These are phyloP conservation scores for Glossophaga mutica DNA, from an alignment of 2,797 vertebrate genomes.

Conservation along the genomic window DNA sequence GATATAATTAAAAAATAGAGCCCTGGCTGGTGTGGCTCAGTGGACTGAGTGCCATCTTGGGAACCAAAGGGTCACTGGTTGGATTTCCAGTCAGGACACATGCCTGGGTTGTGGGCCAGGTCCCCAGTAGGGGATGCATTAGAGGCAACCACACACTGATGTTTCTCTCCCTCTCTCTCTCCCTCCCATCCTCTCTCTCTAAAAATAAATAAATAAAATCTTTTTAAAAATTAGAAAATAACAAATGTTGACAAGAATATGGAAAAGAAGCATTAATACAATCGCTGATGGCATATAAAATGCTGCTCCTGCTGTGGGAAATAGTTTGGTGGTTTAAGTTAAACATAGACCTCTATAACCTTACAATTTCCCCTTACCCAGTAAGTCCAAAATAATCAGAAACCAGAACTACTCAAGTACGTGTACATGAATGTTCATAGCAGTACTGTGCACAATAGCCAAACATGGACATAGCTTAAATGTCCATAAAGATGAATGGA, in stretches of 20 bases:
- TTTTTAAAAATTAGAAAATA: background rate
- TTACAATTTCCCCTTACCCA: background rate
- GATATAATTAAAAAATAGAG: background rate
- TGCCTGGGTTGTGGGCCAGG: too few relatives aligned
- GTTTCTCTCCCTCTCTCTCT: too few relatives aligned
- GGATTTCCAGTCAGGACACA: too few relatives aligned
- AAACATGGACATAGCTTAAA: background rate
- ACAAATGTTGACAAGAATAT: background rate
- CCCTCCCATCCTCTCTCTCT: too few relatives aligned
- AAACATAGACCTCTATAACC: background rate
- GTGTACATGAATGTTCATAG: background rate
- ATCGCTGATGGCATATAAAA: background rate
- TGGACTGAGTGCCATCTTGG: too few relatives aligned
- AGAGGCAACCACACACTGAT: too few relatives aligned
- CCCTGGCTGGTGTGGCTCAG: too few relatives aligned
- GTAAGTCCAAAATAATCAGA: background rate
- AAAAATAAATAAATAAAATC: too few relatives aligned
- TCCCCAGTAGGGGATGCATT: too few relatives aligned
- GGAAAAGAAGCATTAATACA: background rate
- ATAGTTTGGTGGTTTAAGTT: background rate
- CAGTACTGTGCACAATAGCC: background rate
- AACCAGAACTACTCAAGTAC: background rate
- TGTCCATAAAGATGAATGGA: background rate
- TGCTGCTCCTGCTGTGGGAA: background rate
- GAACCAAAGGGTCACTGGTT: too few relatives aligned